Percentiles rank a stretch among this genome's conserved stretches.
phyloP scores from a whole-genome alignment of 2,888 invertebrate species.

The Caenorhabditis sp. region DNA sequence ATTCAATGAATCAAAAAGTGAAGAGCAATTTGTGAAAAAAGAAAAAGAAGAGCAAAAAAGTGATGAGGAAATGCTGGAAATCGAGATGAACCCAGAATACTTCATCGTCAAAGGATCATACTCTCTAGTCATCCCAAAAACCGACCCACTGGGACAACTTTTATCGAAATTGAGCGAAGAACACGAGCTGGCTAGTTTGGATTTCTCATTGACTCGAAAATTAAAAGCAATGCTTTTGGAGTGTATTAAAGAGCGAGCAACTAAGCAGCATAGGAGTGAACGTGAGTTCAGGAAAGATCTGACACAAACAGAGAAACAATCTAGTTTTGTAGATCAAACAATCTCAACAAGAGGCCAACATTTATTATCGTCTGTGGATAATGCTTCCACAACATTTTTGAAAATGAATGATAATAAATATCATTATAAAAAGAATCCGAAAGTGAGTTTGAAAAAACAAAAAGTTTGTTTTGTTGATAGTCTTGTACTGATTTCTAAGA shows the following conservation, averaged over 20 bases:
- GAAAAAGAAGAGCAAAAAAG: not conserved
- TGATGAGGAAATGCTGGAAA: constrained; percentile 32
- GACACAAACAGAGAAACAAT: not conserved
- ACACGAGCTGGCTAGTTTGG: constrained; percentile 27
- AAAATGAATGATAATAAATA: constrained; percentile 43
- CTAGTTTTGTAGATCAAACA: constrained; percentile 14
- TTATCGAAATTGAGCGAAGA: constrained; percentile 14
- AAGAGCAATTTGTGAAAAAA: not conserved
- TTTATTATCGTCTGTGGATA: constrained; percentile 28
- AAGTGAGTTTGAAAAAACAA: too few relatives aligned
- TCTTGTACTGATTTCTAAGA: too few relatives aligned
- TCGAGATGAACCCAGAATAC: constrained; percentile 33
- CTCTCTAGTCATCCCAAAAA: constrained; percentile 39
- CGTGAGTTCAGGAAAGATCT: not conserved
- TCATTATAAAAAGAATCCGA: constrained; percentile 30
- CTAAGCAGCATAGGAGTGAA: not conserved
- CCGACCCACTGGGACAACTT: constrained; percentile 28
- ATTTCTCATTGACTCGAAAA: constrained; percentile 35
- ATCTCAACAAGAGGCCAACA: constrained; percentile 32
- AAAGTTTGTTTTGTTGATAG: too few relatives aligned
- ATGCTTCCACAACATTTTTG: constrained; percentile 38
- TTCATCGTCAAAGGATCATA: constrained; percentile 46
- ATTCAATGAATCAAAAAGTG: not conserved
- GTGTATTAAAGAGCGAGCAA: constrained; percentile 36
- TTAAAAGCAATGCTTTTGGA: constrained; percentile 28